Base-by-base conservation (phyloP, 2,888 invertebrate genomes). In the Papilio gigon region DNA sequence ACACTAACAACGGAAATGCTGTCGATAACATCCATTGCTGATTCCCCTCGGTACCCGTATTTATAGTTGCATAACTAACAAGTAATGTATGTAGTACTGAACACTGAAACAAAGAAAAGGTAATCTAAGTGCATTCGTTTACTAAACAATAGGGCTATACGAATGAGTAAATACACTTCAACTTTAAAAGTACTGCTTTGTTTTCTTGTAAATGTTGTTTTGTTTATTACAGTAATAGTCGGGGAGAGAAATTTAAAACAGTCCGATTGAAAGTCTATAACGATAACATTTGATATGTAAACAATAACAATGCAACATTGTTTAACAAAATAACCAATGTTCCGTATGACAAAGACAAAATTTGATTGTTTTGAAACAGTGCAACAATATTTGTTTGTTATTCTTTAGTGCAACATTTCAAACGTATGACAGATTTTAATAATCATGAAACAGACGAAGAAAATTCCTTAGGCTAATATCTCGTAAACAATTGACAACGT, bases 81-180 rank as follows among this genome's bases (percentile, higher is more conserved):
- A 73, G 80, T 74, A 80, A 80, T 81, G 83, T 80, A 79, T 69
- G 72, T 76, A 78, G 71, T 78, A 77, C 75, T 75, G 75, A 71
- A 71, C 61, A 71, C 70, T 71, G 68, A 70, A 74, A 73, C 72
- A 69, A 65, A 71, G 62, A 72, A 76, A 75, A 71, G 70, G 78
- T 79, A 81, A 80, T 75, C 73, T 76, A 79, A 76, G 78, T 75
- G 78, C 74, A 73, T 88, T 80, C 77, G 75, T 81, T 77, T 78
- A 80, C 78, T 76, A 84, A 87, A 88, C 86, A 88, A 84, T 82
- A 78, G 77, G 69, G 72, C 75, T 74, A 76, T 76, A 75, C 70
- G 73, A 70, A 73, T 76, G 72, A 72, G 75, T 74, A 74, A 72
- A 77, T 74, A 76, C 72, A 75, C 65, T 72, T 67, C 14, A 60